Conservation (phyloP, 2,888 invertebrate species). For the Lumbricus terrestris region DNA sequence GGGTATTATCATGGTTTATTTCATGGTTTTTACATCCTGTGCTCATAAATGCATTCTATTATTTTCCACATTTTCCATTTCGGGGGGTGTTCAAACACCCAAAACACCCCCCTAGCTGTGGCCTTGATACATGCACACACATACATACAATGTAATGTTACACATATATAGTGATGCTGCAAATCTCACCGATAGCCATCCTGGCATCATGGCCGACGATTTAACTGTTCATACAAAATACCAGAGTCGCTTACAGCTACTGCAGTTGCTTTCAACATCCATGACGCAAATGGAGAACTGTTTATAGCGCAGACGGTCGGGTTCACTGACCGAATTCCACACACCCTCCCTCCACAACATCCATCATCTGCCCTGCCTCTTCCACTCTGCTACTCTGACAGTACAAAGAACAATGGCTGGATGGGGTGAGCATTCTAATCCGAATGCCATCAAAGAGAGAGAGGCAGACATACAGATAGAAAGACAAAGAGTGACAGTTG, state of each 20-base stretch:
- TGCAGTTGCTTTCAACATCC: not conserved
- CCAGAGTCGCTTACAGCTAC: not conserved
- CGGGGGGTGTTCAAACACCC: no score
- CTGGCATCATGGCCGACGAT: not conserved
- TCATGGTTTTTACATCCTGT: no score
- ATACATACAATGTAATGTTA: no score
- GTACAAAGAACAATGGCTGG: not conserved
- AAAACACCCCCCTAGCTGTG: no score
- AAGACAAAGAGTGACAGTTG: no score
- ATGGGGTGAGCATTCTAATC: not conserved
- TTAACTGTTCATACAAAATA: not conserved
- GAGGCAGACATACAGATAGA: not conserved
- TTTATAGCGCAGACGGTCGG: not conserved
- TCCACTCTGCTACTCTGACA: not conserved
- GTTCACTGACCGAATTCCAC: not conserved
- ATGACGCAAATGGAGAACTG: not conserved
- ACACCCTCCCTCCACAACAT: not conserved
- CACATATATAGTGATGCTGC: no score
- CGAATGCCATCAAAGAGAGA: no score
- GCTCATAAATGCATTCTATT: no score
- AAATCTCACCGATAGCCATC: not conserved
- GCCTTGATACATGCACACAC: no score
- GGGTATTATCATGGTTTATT: no score
- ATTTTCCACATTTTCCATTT: no score
- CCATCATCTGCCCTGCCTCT: not conserved